A percentile compares a stretch with the other conserved stretches of the same genome.
Evolutionary conservation across 2,113 vertebrate genomes (phyloP).

Genomic region (Tricholaema leucomelas): DNA sequence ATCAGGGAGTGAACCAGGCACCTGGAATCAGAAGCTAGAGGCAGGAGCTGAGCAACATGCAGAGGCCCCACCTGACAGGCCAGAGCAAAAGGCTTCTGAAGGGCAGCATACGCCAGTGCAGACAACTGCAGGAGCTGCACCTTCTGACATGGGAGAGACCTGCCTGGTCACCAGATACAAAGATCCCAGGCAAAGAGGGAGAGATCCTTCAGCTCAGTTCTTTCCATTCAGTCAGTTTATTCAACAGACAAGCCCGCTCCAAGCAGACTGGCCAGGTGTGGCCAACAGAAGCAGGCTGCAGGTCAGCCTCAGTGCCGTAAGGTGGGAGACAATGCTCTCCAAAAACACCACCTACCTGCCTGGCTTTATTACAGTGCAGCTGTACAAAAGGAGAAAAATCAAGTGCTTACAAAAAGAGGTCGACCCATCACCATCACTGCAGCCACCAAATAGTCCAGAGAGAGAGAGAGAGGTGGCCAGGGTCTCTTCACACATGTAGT

Average conservation of each 20-base stretch:
- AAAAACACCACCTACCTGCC: background rate
- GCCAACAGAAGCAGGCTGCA: background rate
- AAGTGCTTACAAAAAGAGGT: slow-evolving; percentile 36
- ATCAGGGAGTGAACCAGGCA: background rate
- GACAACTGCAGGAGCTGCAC: background rate
- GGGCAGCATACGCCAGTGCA: accelerated
- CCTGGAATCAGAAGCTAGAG: background rate
- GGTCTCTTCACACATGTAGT: background rate
- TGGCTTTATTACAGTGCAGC: background rate
- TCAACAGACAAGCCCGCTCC: background rate
- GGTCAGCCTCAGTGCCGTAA: background rate
- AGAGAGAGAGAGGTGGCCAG: background rate
- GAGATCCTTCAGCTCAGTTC: background rate
- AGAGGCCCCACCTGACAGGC: background rate
- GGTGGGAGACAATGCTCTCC: background rate
- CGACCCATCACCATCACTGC: background rate
- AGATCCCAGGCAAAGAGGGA: background rate
- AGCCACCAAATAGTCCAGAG: background rate
- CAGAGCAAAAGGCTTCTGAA: background rate
- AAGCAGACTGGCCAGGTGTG: background rate
- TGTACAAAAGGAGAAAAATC: slow-evolving; percentile 39
- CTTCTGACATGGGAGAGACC: background rate
- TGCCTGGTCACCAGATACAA: background rate
- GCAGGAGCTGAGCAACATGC: background rate
- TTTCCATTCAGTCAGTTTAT: slow-evolving; percentile 44